Base-by-base conservation (phyloP, 2,888 invertebrate species). In the Ichneumoninae sp. region DNA sequence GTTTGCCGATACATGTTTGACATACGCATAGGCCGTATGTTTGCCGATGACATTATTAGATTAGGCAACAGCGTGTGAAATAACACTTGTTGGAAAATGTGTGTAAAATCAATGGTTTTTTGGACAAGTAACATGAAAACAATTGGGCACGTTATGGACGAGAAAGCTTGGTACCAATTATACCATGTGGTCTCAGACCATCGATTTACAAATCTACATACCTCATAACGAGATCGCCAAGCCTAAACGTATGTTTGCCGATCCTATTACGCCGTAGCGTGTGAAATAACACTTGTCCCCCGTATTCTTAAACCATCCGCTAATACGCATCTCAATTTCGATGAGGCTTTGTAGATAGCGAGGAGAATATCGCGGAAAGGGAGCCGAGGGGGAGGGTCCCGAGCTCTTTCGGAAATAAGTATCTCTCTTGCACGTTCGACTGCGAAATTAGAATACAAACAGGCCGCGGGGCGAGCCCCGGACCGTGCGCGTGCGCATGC, bases 401-500 rank as follows among this genome's bases (percentile, higher is more conserved):
- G 30, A 3, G 76, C 62, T 80, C 79, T 82, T 80, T 68, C 62
- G 70, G 76, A 82, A 80, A 77, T 62, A 82, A 82, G 82, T 82
- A 80, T 82, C 62, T 65, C 76, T 82, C 76, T 80, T 70, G 69
- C 80, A 79, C 75, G 77, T 87, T 87, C 86, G 86, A 87, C 82
- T 87, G 80, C 83, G 86, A 88, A 90, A 90, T 90, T 89, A 90
- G 88, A 91, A 88, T 88, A 90, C 90, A 90, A 90, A 91, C 87
- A 90, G 83, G 70, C 47, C 80, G 77, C 60, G 52, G 44, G 57
- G 47, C 54, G 57, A 66, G 83, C 10, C 33, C 71, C 47, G 75
- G 16, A 22, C 54, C 66, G 66, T 66, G 79, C 74, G 75, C 52
- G 62, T 68, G 82, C 82, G 82, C 82, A 77, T 68, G 76, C 76